phyloP scores from a whole-genome alignment of 2,888 invertebrate species.

The Dasypogon diadema region DNA sequence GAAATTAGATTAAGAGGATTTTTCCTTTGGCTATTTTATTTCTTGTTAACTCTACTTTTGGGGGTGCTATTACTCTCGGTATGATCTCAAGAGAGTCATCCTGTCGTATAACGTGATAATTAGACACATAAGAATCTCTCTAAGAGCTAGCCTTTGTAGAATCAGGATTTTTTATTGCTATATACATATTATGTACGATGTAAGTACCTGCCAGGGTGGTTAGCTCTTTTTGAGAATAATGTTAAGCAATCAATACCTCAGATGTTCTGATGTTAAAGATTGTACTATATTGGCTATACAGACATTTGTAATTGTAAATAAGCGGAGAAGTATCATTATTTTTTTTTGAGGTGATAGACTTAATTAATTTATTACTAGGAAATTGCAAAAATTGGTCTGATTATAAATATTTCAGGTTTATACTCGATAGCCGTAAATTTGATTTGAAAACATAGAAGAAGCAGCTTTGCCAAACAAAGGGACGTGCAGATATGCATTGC shows the following conservation, averaged over 20 bases:
- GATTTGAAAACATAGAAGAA: no score
- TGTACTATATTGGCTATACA: neutral
- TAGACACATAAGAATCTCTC: conserved; percentile 47
- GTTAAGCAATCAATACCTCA: conserved; percentile 35
- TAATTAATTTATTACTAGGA: no score
- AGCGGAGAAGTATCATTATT: no score
- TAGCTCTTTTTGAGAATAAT: conserved; percentile 42
- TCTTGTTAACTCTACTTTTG: conserved; percentile 29
- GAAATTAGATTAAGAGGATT: neutral
- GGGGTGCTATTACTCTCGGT: conserved; percentile 43
- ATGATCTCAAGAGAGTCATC: conserved; percentile 50
- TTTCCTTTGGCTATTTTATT: conserved; percentile 5
- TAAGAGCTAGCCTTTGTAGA: conserved; percentile 35
- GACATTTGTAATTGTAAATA: no score
- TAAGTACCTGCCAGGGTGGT: conserved; percentile 41
- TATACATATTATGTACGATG: conserved; percentile 19
- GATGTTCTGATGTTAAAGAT: conserved; percentile 21
- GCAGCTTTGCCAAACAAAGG: no score
- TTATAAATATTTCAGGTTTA: no score
- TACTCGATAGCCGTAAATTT: no score
- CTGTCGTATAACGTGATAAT: conserved; percentile 49
- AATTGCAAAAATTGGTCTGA: no score
- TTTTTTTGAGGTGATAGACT: no score
- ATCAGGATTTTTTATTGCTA: conserved; percentile 35
- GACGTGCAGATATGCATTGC: no score